Base-by-base conservation (phyloP, 1,140 invertebrate species). In the Drosophila truncata region DNA sequence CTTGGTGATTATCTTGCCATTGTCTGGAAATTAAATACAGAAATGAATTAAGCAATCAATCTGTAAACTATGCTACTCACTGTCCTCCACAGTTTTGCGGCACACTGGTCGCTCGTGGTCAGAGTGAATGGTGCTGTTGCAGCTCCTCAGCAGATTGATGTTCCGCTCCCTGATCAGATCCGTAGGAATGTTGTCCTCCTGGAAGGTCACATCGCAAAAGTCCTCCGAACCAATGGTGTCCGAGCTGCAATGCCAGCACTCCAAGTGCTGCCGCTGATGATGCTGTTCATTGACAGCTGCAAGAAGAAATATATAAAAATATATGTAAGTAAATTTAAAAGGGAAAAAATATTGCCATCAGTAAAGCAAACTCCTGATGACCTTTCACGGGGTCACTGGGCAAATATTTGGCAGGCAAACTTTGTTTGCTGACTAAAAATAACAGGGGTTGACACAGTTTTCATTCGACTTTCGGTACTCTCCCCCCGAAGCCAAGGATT, bases 161-260 rank as follows among this genome's bases (percentile, higher is more conserved):
- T 91, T 91, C 14, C 66, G 72, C 59, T 91, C 85, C 58, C 70
- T 84, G 20, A 92, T 57, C 47, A 84, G 29, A 7, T 92, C 91
- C 7, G 62, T 80, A 3, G 91, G 91, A 18, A 92, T 92, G 25
- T 59, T 91, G 41, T 91, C 80, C 79, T 92, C 91, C 69, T 91
- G 78, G 57, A 92, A 92, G 42, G 78, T 87, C 27, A 74, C 78
- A 54, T 76, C 91, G 33, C 91, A 92, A 31, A 92, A 92, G 44
- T 91, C 82, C 67, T 92, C 91, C 9, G 91, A 60, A 0, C 91
- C 91, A 25, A 79, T 58, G 37, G 91, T 92, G 29, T 91, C 85
- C 16, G 91, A 92, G 65, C 91, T 92, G 70, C 91, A 92, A 29
- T 92, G 91, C 91, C 91, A 92, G 58, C 91, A 92, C 58, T 92